phyloP scores from a whole-genome alignment of 2,113 vertebrate species.

The zebrafish (Danio rerio) region GRCz12tu NC_133195.1:3476501-3477000 shows the following conservation, averaged over 20 bases:
- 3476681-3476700: conserved; percentile 89
- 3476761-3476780: too few relatives aligned
- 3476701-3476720: neutral
- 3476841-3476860: conserved; percentile 46
- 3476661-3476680: conserved; percentile 93
- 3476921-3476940: conserved; percentile 95
- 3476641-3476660: conserved; percentile 93
- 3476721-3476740: neutral
- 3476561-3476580: conserved; percentile 75
- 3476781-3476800: neutral
- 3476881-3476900: conserved; percentile 93
- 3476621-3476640: conserved; percentile 95
- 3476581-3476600: conserved; percentile 96
- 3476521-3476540: conserved; percentile 89
- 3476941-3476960: conserved; percentile 91
- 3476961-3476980: conserved; percentile 81
- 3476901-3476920: conserved; percentile 96
- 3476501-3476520: conserved; percentile 73
- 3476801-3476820: neutral
- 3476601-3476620: conserved; percentile 97
- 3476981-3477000: conserved; percentile 86
- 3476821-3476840: neutral
- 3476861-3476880: conserved; percentile 98
- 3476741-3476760: neutral
- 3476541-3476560: conserved; percentile 83